Base-by-base conservation (phyloP, 1,140 invertebrate species). In the Drosophila micromelanica region DNA sequence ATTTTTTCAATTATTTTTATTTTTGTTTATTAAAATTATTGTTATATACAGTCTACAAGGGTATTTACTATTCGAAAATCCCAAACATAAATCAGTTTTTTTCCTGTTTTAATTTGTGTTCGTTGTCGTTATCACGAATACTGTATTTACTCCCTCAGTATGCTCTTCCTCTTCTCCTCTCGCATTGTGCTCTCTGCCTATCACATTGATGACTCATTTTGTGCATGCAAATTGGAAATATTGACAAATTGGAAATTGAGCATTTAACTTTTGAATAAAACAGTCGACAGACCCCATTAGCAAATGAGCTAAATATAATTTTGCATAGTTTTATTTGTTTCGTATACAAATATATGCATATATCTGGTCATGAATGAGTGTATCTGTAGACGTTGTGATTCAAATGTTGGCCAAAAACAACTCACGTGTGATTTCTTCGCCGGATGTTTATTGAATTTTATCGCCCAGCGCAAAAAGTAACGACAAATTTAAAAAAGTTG, bases 361-460 rank as follows among this genome's bases (percentile, higher is more conserved):
- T n/a, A 27, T 6, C 27, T 15, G 38, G 8, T 3, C 7, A 56
- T 73, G 55, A 60, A 73, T 72, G 48, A 73, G 27, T 55, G 20
- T 32, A 59, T 59, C 17, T 72, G 27, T 71, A 37, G 11, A 9
- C 27, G 52, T 5, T 72, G 57, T 76, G 57, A 63, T 69, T 69
- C 71, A 63, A 73, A 49, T 23, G 8, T 27, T 15, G 13, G 32
- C 7, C 32, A 43, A 48, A 23, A 32, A 55, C 11, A 54, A 54
- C 12, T 35, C 37, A 55, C 43, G 35, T 54, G 57, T 35, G 45
- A 48, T 59, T 72, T 54, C 70, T 37, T 72, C 38, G 45, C 45
- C 81, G 74, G 78, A 78, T 87, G 81, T 86, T 87, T 87, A 82
- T 67, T 72, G 42, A 65, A 62, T 74, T 85, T 87, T 75, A 81